Percentiles rank a stretch among this genome's conserved stretches.
phyloP scores from a whole-genome alignment of 2,113 vertebrate genomes.

The Recurvirostra avosetta region DNA sequence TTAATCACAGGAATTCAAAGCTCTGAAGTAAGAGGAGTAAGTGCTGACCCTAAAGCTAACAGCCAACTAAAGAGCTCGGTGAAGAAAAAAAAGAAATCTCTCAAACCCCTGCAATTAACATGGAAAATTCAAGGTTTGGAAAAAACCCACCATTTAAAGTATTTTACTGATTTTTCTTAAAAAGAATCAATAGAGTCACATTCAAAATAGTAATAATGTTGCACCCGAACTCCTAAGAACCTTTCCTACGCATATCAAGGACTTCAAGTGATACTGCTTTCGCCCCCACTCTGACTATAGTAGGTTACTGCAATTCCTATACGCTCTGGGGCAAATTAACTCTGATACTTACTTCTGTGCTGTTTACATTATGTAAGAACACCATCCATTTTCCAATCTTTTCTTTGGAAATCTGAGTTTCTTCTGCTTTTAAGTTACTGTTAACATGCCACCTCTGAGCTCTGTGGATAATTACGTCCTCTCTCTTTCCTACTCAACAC shows the following conservation, averaged over 20 bases:
- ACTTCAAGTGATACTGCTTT: neutral
- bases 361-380: neutral
- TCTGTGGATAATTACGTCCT: neutral
- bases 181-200: neutral
- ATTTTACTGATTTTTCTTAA: neutral
- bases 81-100: neutral
- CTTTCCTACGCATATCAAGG: neutral
- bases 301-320: neutral
- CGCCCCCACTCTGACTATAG: accelerated
- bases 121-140: neutral
- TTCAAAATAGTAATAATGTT: neutral
- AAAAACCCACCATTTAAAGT: neutral
- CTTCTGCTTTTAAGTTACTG: neutral
- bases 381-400: neutral
- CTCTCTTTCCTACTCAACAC: neutral
- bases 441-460: neutral
- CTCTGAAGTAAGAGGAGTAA: neutral
- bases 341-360: neutral
- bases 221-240: neutral
- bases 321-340: neutral
- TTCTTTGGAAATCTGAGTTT: neutral
- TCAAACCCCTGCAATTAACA: neutral
- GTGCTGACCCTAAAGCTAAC: neutral
- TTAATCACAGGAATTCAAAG: neutral
- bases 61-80: neutral